Evolutionary conservation across 2,888 invertebrate species (phyloP).

Genomic region (Hoplodrina ambigua): DNA sequence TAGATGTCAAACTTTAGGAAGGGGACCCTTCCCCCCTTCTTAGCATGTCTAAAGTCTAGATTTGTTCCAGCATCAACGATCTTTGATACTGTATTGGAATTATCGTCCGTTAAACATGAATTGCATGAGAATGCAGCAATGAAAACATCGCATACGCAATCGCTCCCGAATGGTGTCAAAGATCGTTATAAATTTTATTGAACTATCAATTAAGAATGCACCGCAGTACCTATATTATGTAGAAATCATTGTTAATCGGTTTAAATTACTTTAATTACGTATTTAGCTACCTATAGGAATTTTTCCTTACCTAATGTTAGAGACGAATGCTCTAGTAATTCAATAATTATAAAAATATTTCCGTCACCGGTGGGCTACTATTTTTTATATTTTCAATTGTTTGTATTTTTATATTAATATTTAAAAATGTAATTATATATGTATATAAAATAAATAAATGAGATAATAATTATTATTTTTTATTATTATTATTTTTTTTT

Average conservation of each 20-base stretch:
- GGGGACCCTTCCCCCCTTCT: too few relatives aligned
- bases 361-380: too few relatives aligned
- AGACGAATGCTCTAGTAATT: neutral
- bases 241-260: slow-evolving; percentile 13
- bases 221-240: neutral
- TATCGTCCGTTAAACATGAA: neutral
- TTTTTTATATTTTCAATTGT: too few relatives aligned
- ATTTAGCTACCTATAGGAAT: neutral
- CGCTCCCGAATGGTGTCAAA: slow-evolving; percentile 3
- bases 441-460: too few relatives aligned
- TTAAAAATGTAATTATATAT: too few relatives aligned
- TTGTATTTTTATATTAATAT: too few relatives aligned
- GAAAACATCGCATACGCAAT: slow-evolving; percentile 23
- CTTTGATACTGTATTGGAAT: neutral
- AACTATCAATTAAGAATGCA: slow-evolving; percentile 22
- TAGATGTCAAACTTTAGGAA: too few relatives aligned
- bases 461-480: too few relatives aligned
- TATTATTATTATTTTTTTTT: too few relatives aligned
- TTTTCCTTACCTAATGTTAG: neutral
- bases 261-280: neutral
- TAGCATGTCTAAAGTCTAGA: too few relatives aligned
- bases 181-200: slow-evolving; percentile 25
- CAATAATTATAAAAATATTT: too few relatives aligned
- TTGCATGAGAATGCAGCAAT: slow-evolving; percentile 26
- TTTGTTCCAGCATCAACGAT: neutral